Conservation (phyloP, 2,113 vertebrate genomes). For the Sander lucioperca region DNA sequence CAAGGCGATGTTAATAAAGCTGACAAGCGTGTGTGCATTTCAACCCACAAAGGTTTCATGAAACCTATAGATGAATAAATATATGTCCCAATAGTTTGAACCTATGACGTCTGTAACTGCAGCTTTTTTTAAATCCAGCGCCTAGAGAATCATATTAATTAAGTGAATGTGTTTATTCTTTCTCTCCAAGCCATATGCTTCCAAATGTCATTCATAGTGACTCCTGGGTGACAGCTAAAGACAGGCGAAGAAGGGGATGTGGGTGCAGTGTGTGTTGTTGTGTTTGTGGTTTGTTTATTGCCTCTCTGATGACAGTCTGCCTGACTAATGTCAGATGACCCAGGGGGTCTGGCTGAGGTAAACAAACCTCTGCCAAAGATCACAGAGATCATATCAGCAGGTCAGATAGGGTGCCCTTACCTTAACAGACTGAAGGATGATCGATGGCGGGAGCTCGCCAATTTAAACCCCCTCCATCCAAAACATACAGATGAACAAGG, state of each 20-base stretch:
- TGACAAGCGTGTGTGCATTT: neutral
- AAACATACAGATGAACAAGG: slow-evolving; percentile 34
- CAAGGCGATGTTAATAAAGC: neutral
- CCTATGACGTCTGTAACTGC: neutral
- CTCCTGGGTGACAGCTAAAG: slow-evolving; percentile 34
- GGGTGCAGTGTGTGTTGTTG: slow-evolving; percentile 17
- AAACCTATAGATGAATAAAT: slow-evolving; percentile 5
- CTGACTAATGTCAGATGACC: slow-evolving; percentile 49
- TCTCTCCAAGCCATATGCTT: slow-evolving; percentile 3
- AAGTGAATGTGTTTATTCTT: neutral
- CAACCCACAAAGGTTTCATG: neutral
- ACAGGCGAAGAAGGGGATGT: slow-evolving; percentile 4
- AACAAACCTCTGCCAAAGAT: slow-evolving; percentile 60
- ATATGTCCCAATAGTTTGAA: neutral
- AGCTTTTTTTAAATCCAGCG: slow-evolving; percentile 13
- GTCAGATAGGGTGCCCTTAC: slow-evolving; percentile 40
- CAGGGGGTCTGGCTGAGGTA: slow-evolving; percentile 32
- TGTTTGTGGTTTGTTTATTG: slow-evolving; percentile 45
- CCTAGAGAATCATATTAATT: neutral
- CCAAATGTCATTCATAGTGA: slow-evolving; percentile 36
- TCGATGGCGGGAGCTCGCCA: slow-evolving; percentile 21
- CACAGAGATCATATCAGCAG: slow-evolving; percentile 38
- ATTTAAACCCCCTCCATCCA: slow-evolving; percentile 39
- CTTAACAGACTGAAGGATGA: slow-evolving; percentile 37
- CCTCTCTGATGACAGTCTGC: slow-evolving; percentile 30